Evolutionary conservation across 2,888 invertebrate genomes (phyloP), one percentile per base, ranked within the genome.

Genomic region (Latheticus oryzae): DNA sequence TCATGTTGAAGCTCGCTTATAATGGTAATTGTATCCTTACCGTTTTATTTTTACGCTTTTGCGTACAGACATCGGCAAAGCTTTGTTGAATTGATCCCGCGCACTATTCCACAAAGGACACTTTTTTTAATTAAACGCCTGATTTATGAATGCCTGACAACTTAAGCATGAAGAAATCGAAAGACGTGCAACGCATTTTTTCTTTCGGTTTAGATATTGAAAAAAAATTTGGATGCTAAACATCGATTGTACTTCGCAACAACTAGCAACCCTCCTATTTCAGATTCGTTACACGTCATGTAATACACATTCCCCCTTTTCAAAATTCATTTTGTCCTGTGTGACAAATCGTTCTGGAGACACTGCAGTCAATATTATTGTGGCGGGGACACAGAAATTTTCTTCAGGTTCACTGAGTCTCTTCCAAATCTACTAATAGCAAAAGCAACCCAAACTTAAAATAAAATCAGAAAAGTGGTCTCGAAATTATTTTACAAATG

Each of bases 271-370:
- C 52, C 51, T 51, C 52, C 42, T 52, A 52, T 63, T 58, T 54
- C 60, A 61, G 61, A 66, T 68, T 68, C 68, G 68, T 68, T 66
- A 62, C 66, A 64, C 63, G 52, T 63, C 61, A 61, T 58, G 59
- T 60, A 64, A 62, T 64, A 60, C 61, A 57, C 64, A 63, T 64
- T 65, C 50, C 63, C 66, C 66, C 66, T 64, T 61, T 66, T 66
- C 62, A 64, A 67, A 67, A 67, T 68, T 66, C 67, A 65, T 68
- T 68, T 52, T 56, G 63, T 65, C 65, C 60, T 63, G 65, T 66
- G 62, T 67, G 68, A 68, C 66, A 68, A 68, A 68, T 68, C 59
- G 67, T 63, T 45, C 26, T 55, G 61, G 50, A 63, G 62, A 64
- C 62, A 59, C 51, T 47, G 47, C 35, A 47, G 47, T 47, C 47